Conservation (phyloP, 2,888 invertebrate species). For the Drosophila testacea region DNA sequence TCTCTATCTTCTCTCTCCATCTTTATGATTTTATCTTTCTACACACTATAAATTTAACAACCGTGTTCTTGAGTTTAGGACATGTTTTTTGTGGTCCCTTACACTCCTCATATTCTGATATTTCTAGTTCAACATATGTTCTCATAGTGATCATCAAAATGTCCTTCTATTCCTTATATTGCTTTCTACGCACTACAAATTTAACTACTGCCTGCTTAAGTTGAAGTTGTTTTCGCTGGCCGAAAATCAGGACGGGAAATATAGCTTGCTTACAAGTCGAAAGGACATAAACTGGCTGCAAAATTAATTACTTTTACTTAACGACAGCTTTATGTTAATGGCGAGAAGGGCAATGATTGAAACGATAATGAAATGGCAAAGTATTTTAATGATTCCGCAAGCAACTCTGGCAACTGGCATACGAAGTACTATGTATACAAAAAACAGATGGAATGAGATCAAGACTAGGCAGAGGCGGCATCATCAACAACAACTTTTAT, state of each 20-base stretch:
- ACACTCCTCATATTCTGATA: conserved; percentile 1
- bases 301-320: conserved; percentile 62
- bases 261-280: conserved; percentile 18
- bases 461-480: conserved; percentile 7
- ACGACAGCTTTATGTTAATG: conserved; percentile 58
- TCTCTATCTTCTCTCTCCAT: not conserved
- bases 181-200: conserved; percentile 12
- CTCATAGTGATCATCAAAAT: not conserved
- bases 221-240: not conserved
- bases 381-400: conserved; percentile 42
- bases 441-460: not conserved
- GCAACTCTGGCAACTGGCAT: not conserved
- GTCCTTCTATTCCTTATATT: not conserved
- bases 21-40: not conserved
- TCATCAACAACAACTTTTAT: conserved; percentile 17
- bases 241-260: conserved; percentile 12
- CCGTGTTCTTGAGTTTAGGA: not conserved
- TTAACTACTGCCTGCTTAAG: conserved; percentile 11
- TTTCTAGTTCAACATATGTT: not conserved
- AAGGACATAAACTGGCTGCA: conserved; percentile 32
- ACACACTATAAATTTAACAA: not conserved
- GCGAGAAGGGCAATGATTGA: conserved; percentile 40
- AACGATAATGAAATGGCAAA: conserved; percentile 51
- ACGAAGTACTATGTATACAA: not conserved
- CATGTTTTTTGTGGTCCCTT: not conserved